Evolutionary conservation across 2,113 vertebrate species (phyloP), one percentile per base, ranked within the genome.

Genomic region (Tachysurus fulvidraco): DNA sequence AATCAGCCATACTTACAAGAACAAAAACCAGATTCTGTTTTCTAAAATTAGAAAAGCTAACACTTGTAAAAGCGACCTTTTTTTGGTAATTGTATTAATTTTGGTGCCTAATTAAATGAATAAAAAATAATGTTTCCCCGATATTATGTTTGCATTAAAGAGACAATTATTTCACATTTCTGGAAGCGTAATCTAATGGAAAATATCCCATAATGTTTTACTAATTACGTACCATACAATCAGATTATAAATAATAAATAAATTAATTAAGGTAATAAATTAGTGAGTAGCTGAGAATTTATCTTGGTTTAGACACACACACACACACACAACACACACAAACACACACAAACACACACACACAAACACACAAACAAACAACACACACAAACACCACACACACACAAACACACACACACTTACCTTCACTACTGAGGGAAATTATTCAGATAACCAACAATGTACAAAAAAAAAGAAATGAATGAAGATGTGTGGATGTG

Each of bases 381-480:
- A 36, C 36, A 36, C 36, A 36, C 36, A 36, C 36, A 36, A 1
- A 36, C 36, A 36, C 36, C 36, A 36, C 36, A 36, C 36, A 36
- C 36, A 36, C 36, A 36, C 46, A 50, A 0, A 50, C 1, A 50
- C 46, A 50, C 6, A 54, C 78, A 50, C 55, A 44, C 71, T 23
- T n/a, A 54, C 77, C 41, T 41, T 36, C 36, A 50, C 30, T 36
- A 5, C 8, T 41, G 28, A 54, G 0, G 7, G 19, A 54, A 52
- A 78, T 60, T 73, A n/a, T 64, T 69, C 78, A 23, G 0, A 50
- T 64, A 25, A 73, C 54, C 46, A 83, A 71, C 69, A 78, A 85
- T 85, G 59, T 62, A 78, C 81, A 67, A 28, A 28, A 69, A 28
- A 69, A 36, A 71, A 1, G 23, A 21, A 67, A 14, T 1, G 36